phyloP scores from a whole-genome alignment of 2,797 vertebrate genomes.

The Clamator glandarius region DNA sequence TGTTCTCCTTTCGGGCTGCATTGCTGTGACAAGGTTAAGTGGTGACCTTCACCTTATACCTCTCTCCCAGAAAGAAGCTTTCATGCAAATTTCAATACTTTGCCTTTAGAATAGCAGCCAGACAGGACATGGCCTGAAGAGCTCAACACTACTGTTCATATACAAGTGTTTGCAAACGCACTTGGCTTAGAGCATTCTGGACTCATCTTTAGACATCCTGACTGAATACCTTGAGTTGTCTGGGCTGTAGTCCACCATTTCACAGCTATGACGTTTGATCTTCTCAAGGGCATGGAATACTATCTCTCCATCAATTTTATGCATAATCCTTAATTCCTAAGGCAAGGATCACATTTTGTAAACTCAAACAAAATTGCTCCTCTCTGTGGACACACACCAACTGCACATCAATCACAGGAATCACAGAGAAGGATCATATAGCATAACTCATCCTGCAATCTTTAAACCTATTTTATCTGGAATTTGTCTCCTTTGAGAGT shows the following conservation, averaged over 20 bases:
- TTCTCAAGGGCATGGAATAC: neutral
- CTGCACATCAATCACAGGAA: neutral
- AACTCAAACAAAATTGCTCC: neutral
- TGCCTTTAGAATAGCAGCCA: slow-evolving; percentile 15
- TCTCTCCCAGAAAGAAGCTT: slow-evolving; percentile 12
- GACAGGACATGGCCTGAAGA: neutral
- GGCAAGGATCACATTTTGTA: neutral
- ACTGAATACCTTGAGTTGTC: neutral
- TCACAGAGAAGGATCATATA: neutral
- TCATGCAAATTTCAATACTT: slow-evolving; percentile 34
- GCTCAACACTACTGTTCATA: neutral
- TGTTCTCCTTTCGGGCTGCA: neutral
- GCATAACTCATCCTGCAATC: neutral
- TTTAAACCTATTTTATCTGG: neutral
- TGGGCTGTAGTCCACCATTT: neutral
- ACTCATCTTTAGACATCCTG: neutral
- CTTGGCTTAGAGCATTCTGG: neutral
- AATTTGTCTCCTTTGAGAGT: slow-evolving; percentile 7
- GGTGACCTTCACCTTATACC: slow-evolving; percentile 20
- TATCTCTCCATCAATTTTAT: neutral
- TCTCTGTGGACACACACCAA: neutral
- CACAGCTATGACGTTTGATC: neutral
- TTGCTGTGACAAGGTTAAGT: neutral
- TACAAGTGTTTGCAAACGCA: slow-evolving; percentile 16
- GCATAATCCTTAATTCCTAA: neutral